A percentile compares a stretch with the other conserved stretches of the same genome.
These are phyloP conservation scores for Pseudoips prasinana DNA, from an alignment of 2,888 invertebrate genomes.

Conservation along the genomic window DNA sequence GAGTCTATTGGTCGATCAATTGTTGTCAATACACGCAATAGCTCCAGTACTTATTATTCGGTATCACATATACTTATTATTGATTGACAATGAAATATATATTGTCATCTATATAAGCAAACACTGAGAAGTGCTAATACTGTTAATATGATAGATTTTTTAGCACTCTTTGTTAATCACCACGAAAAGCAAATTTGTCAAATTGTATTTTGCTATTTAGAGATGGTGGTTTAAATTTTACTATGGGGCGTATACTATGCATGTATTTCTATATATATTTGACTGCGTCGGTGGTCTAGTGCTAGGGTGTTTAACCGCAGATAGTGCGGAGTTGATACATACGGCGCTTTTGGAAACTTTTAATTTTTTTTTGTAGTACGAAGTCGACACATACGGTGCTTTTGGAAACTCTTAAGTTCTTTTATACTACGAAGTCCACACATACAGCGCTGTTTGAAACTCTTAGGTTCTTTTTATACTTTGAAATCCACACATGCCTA, in stretches of 20 bases:
- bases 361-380: too few species aligned
- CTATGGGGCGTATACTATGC: slow-evolving; percentile 18
- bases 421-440: too few species aligned
- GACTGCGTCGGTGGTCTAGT: too few species aligned
- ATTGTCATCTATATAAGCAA: slow-evolving; percentile 31
- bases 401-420: too few species aligned
- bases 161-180: slow-evolving; percentile 54
- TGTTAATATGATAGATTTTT: slow-evolving; percentile 43
- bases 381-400: too few species aligned
- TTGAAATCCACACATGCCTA: too few species aligned
- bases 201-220: slow-evolving; percentile 36
- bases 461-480: too few species aligned
- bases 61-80: slow-evolving; percentile 22
- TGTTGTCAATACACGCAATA: slow-evolving; percentile 26
- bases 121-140: slow-evolving; percentile 27
- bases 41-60: slow-evolving; percentile 1
- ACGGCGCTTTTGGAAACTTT: too few species aligned
- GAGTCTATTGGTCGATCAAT: slow-evolving; percentile 14
- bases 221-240: slow-evolving; percentile 12
- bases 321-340: too few species aligned
- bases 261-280: background rate
- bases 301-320: too few species aligned
- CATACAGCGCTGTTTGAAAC: too few species aligned
- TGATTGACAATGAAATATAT: slow-evolving; percentile 35
- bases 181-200: slow-evolving; percentile 51